Conservation (phyloP, 1,140 invertebrate species). For the Homalodisca vitripennis region DNA sequence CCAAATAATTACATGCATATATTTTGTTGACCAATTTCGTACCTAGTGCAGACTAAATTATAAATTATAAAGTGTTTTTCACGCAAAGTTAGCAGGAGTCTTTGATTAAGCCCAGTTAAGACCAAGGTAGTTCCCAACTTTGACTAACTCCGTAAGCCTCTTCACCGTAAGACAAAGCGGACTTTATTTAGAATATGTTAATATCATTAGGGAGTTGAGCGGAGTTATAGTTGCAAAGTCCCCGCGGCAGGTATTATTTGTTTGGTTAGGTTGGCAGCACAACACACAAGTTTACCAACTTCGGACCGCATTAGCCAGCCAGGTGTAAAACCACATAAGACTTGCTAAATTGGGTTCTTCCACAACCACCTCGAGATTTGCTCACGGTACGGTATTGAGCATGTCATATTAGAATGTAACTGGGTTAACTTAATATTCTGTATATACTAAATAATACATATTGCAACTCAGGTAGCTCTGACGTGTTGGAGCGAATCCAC, state of each 20-base stretch:
- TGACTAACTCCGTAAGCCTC: slow-evolving; percentile 8
- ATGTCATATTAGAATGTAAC: too few species aligned
- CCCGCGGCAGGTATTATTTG: slow-evolving; percentile 13
- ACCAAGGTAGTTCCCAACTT: background rate
- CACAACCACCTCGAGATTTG: background rate
- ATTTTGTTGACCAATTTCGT: too few species aligned
- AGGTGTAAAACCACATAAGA: background rate
- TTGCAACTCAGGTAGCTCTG: too few species aligned
- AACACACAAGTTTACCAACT: background rate
- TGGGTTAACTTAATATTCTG: too few species aligned
- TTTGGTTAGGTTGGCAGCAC: slow-evolving; percentile 12
- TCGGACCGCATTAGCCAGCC: background rate
- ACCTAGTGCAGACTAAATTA: too few species aligned
- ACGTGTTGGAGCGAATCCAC: too few species aligned
- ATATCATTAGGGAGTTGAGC: background rate
- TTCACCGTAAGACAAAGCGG: slow-evolving; percentile 15
- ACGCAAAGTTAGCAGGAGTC: background rate
- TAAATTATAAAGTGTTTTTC: too few species aligned
- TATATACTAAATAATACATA: too few species aligned
- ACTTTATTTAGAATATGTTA: slow-evolving; percentile 18
- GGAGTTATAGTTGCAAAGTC: slow-evolving; percentile 14
- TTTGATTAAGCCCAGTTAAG: slow-evolving; percentile 15
- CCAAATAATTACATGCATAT: too few species aligned
- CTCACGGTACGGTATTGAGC: too few species aligned
- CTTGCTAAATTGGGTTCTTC: background rate